phyloP scores from a whole-genome alignment of 2,888 invertebrate species.

The Doris montereyensis region DNA sequence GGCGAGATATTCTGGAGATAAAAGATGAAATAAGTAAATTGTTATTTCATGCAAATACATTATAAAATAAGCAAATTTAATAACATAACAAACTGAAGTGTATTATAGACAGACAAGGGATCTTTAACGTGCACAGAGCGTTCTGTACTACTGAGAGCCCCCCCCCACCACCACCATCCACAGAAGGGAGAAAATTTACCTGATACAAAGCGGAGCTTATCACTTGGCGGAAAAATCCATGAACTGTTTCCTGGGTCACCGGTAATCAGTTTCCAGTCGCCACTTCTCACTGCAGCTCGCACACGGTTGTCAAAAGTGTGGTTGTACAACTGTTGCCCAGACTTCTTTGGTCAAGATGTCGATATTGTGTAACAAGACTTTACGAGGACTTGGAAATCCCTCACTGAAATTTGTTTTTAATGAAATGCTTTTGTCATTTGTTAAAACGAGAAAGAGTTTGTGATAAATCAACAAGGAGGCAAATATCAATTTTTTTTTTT shows the following conservation, averaged over 20 bases:
- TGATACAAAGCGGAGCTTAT: not conserved
- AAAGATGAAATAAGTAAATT: not conserved
- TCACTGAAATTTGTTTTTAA: too few species aligned
- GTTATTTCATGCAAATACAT: too few species aligned
- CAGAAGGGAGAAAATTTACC: not conserved
- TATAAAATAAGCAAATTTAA: too few species aligned
- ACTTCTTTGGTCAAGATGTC: slow-evolving; percentile 75
- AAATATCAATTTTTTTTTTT: too few species aligned
- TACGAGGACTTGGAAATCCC: slow-evolving; percentile 43
- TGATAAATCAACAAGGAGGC: too few species aligned
- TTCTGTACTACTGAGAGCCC: too few species aligned
- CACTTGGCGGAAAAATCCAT: slow-evolving; percentile 10
- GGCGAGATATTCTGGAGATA: slow-evolving; percentile 23
- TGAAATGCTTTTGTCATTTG: too few species aligned
- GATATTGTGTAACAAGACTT: slow-evolving; percentile 83
- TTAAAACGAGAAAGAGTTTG: too few species aligned
- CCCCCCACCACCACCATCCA: too few species aligned
- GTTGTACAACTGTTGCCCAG: slow-evolving; percentile 47
- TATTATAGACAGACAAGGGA: too few species aligned
- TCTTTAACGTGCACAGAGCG: too few species aligned
- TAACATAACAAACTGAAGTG: too few species aligned
- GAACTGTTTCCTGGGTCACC: slow-evolving; percentile 60
- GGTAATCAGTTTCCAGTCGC: slow-evolving; percentile 67
- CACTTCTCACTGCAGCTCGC: slow-evolving; percentile 62
- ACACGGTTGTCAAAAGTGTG: slow-evolving; percentile 59